Evolutionary conservation across 2,888 invertebrate species (phyloP).

Genomic region (Pharmacophagus antenor): DNA sequence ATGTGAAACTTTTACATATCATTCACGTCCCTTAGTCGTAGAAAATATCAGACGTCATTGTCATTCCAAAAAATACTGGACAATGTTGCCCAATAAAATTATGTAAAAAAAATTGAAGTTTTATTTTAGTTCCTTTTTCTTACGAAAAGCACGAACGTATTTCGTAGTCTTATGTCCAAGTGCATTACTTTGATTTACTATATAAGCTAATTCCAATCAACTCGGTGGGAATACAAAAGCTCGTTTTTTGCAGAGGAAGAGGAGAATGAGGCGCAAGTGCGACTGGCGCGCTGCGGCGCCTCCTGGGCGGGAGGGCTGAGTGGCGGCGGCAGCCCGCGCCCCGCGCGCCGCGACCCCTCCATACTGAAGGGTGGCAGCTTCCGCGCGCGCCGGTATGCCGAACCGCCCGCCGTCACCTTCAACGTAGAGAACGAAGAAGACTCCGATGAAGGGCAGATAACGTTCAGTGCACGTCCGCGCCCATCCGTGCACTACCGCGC

Average conservation of each 20-base stretch:
- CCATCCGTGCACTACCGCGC: slow-evolving; percentile 37
- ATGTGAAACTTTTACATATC: slow-evolving; percentile 34
- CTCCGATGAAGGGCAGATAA: slow-evolving; percentile 68
- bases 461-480: slow-evolving; percentile 61
- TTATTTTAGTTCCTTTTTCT: slow-evolving; percentile 34
- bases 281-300: slow-evolving; percentile 40
- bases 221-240: slow-evolving; percentile 24
- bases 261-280: slow-evolving; percentile 58
- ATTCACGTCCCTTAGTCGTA: slow-evolving; percentile 29
- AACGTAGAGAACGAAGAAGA: slow-evolving; percentile 72
- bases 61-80: slow-evolving; percentile 30
- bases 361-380: slow-evolving; percentile 56
- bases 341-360: slow-evolving; percentile 57
- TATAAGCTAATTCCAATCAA: not conserved
- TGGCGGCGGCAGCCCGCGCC: slow-evolving; percentile 46
- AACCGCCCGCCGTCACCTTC: slow-evolving; percentile 71
- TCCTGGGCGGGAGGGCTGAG: slow-evolving; percentile 33
- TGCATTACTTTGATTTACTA: slow-evolving; percentile 6
- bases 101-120: slow-evolving; percentile 30
- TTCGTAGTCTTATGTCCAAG: not conserved
- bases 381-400: slow-evolving; percentile 47
- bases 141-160: slow-evolving; percentile 15
- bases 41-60: slow-evolving; percentile 20
- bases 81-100: slow-evolving; percentile 28
- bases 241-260: slow-evolving; percentile 67